phyloP scores from a whole-genome alignment of 2,797 vertebrate species.

The Sebastes hubbsi region DNA sequence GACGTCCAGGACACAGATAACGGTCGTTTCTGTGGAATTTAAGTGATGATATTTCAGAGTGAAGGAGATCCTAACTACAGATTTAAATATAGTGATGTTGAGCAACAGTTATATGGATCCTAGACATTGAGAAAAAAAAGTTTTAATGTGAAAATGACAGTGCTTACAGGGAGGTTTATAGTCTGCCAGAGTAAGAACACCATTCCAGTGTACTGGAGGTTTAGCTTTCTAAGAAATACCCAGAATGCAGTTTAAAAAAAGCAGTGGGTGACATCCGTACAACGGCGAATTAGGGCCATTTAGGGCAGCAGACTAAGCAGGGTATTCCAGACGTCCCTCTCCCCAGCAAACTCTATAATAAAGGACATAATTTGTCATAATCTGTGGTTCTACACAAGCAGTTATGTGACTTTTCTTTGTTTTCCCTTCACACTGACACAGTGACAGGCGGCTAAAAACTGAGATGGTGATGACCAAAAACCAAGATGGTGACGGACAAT shows the following conservation, averaged over 20 bases:
- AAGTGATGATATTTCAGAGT: neutral
- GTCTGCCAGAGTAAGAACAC: neutral
- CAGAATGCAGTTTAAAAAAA: neutral
- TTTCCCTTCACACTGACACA: no score
- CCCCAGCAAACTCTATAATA: no score
- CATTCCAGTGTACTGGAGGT: no score
- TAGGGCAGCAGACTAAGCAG: no score
- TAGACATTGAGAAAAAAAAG: neutral
- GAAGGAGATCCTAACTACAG: neutral
- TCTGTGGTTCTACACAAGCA: no score
- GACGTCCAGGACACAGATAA: neutral
- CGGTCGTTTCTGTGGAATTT: neutral
- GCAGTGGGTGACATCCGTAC: neutral
- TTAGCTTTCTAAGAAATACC: neutral
- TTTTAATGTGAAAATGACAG: neutral
- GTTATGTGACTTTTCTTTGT: no score
- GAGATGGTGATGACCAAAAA: no score
- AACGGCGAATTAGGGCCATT: no score
- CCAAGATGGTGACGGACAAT: no score
- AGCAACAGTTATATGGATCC: neutral
- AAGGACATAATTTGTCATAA: no score
- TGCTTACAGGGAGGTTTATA: neutral
- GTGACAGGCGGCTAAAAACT: no score
- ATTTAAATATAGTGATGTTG: slow-evolving; percentile 20
- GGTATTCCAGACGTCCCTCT: no score